A percentile compares a stretch with the other conserved stretches of the same genome.
Evolutionary conservation across 2,113 vertebrate species (phyloP).

Genomic region (Cavia aperea): DNA sequence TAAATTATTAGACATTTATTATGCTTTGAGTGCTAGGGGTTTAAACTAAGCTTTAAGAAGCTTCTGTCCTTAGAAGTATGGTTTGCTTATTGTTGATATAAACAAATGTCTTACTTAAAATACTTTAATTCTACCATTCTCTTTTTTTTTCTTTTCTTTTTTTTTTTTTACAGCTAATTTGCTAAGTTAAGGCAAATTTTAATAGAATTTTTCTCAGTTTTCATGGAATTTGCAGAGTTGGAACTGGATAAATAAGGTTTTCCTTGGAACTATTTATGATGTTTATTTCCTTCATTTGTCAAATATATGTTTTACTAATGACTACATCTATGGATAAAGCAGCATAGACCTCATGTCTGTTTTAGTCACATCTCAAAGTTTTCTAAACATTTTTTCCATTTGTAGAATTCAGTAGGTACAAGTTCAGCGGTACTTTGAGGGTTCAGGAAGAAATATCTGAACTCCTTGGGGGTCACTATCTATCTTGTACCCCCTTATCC

Average conservation of each 20-base stretch:
- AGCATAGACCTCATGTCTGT: not conserved
- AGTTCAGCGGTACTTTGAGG: not conserved
- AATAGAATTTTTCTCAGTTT: not conserved
- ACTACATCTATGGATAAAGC: not conserved
- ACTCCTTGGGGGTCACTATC: not conserved
- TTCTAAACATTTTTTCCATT: not conserved
- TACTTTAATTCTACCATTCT: not conserved
- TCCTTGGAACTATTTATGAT: not conserved
- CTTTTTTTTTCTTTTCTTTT: not conserved
- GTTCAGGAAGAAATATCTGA: not conserved
- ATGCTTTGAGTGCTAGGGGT: not conserved
- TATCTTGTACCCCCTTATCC: not conserved
- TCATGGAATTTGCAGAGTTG: not conserved
- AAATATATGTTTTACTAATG: not conserved
- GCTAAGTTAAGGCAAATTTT: constrained; percentile 4
- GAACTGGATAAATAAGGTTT: not conserved
- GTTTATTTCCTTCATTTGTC: not conserved
- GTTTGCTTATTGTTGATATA: not conserved
- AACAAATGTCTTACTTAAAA: not conserved
- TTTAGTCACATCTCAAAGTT: not conserved
- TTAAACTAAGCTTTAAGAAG: constrained; percentile 33
- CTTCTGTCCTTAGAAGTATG: not conserved
- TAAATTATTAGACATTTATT: not conserved
- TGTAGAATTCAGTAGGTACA: not conserved
- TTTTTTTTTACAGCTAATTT: not conserved